Base-by-base conservation (phyloP, 2,113 vertebrate genomes). In the Ameiurus melas region DNA sequence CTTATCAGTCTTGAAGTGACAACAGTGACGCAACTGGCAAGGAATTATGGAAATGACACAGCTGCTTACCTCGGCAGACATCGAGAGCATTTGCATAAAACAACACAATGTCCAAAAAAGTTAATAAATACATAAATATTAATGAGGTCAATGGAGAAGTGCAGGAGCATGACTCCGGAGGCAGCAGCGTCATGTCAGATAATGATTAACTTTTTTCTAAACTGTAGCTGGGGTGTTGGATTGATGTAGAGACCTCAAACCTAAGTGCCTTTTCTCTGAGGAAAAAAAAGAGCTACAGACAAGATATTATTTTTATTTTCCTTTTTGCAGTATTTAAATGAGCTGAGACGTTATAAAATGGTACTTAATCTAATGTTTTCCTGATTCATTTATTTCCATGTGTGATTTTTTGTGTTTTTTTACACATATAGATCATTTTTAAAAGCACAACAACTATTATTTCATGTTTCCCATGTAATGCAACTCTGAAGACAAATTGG, bases 31-130 rank as follows among this genome's bases (percentile, higher is more conserved):
- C 51, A 55, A 30, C 27, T 55, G 51, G 51, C 77, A 57, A 57
- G 77, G 7, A 80, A 80, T 80, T 80, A 80, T 55, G 77, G 51
- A 55, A 80, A 80, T 80, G 51, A 80, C 16, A 30, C 51, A 30
- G 51, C 27, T 80, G 25, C 77, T 55, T 80, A 55, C 51, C n/a
- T 80, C 43, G 47, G 25, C 47, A 78, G 12, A 12, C 39, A 78
- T 43, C 5, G 7, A 80, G 27, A 55, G 55, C 14, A 10, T 80
- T 80, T 80, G n/a, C 77, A 80, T 80, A 30, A 80, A 80, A 27
- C 75, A 78, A n/a, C 77, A 55, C 16, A 53, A 30, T 1, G n/a
- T 80, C 27, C 7, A 0, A 4, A 55, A 80, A 80, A 80, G 17
- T 55, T 55, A 51, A 78, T 16, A 78, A 53, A 80, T 30, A 55